Percentiles rank a stretch among this genome's conserved stretches.
Evolutionary conservation across 2,888 invertebrate species (phyloP).

Genomic region (Eristalis tenax): DNA sequence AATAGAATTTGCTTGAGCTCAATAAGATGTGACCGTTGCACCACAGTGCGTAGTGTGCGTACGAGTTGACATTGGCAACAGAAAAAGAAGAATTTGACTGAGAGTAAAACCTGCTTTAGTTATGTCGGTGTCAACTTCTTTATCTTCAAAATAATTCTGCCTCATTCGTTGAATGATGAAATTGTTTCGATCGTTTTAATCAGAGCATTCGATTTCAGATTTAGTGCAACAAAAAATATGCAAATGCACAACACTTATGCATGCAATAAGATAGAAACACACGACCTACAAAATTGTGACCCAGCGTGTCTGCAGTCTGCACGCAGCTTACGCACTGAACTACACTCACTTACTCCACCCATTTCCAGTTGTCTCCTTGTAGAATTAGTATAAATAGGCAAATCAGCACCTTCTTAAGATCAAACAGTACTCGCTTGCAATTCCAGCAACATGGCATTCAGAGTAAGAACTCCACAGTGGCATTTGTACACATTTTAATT

Average conservation of each 20-base stretch:
- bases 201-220: not conserved
- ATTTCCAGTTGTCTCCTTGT: not conserved
- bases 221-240: not conserved
- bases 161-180: conserved; percentile 40
- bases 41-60: conserved; percentile 51
- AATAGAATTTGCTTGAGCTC: conserved; percentile 16
- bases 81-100: conserved; percentile 38
- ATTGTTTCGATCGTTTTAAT: conserved; percentile 34
- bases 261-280: not conserved
- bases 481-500: not conserved
- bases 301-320: conserved; percentile 51
- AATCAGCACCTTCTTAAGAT: conserved; percentile 42
- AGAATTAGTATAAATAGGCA: conserved; percentile 54
- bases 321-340: conserved; percentile 37
- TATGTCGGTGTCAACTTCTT: conserved; percentile 38
- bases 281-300: not conserved
- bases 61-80: conserved; percentile 44
- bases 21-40: conserved; percentile 2
- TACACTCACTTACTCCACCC: conserved; percentile 27
- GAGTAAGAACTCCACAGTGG: conserved; percentile 31
- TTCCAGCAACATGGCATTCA: conserved; percentile 59
- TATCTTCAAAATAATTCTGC: conserved; percentile 16
- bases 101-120: conserved; percentile 32
- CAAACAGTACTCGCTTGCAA: conserved; percentile 46
- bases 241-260: not conserved